Percentiles rank a stretch among this genome's conserved stretches.
Conservation (phyloP, 2,888 invertebrate species). For the Temnothorax unifasciatus region DNA sequence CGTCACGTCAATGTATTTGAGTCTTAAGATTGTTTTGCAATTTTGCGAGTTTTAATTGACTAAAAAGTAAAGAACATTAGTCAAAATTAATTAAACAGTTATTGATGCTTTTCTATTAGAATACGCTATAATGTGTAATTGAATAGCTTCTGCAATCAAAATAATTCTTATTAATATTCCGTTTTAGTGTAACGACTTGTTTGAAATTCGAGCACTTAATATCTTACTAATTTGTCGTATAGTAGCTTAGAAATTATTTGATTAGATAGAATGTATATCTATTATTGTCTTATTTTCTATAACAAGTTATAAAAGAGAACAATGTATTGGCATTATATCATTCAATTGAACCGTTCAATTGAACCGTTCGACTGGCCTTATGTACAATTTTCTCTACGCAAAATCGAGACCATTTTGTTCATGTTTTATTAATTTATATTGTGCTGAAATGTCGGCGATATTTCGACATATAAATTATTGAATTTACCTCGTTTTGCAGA, state of each 20-base stretch:
- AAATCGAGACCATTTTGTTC: constrained; percentile 14
- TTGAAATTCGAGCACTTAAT: not conserved
- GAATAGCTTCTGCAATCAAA: not conserved
- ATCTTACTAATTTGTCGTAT: not conserved
- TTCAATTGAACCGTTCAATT: not conserved
- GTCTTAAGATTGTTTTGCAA: not conserved
- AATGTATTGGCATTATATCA: constrained; percentile 13
- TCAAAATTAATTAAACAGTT: not conserved
- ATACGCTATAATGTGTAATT: not conserved
- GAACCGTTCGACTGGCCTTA: not conserved
- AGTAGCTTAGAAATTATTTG: not conserved
- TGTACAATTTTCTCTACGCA: not conserved
- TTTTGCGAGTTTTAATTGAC: not conserved
- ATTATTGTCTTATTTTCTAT: not conserved
- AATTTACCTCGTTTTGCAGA: constrained; percentile 14
- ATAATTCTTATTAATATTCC: not conserved
- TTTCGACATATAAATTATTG: constrained; percentile 41
- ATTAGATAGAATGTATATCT: not conserved
- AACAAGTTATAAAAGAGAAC: not conserved
- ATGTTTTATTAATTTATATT: constrained; percentile 51
- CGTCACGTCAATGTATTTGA: not conserved
- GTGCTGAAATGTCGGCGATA: constrained; percentile 4
- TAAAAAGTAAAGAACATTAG: not conserved
- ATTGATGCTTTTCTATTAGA: not conserved
- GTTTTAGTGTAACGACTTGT: not conserved